Conservation (phyloP, 2,797 vertebrate species). For the Xyrichtys novacula region DNA sequence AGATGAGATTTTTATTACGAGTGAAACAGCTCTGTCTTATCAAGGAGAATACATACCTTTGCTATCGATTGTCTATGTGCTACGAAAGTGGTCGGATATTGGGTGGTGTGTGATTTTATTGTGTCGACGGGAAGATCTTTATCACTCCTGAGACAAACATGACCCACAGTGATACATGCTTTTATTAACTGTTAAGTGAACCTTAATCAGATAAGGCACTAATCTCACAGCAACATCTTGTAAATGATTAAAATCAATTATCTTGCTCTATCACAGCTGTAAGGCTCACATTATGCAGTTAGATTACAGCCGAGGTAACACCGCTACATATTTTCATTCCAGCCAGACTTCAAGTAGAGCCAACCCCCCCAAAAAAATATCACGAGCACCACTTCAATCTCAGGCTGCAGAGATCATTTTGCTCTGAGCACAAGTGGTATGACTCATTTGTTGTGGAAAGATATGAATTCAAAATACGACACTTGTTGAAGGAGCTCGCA, state of each 20-base stretch:
- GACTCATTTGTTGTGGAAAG: conserved; percentile 39
- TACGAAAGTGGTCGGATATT: conserved; percentile 10
- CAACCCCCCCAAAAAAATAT: conserved; percentile 14
- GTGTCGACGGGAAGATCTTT: conserved; percentile 13
- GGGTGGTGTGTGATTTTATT: conserved; percentile 4
- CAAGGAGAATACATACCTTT: conserved; percentile 35
- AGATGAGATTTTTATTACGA: conserved; percentile 61
- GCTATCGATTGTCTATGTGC: conserved; percentile 28
- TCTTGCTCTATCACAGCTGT: conserved; percentile 31
- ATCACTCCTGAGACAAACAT: conserved; percentile 22
- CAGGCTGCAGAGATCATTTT: conserved; percentile 7
- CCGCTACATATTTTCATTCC: conserved; percentile 2
- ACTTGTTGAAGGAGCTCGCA: conserved; percentile 18
- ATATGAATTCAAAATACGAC: conserved; percentile 34
- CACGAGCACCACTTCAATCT: conserved; percentile 44
- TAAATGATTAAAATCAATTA: conserved; percentile 57
- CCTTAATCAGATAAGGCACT: conserved; percentile 59
- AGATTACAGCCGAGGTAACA: conserved; percentile 32
- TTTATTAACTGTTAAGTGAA: conserved; percentile 43
- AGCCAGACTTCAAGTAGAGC: conserved; percentile 22
- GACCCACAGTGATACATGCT: conserved; percentile 30
- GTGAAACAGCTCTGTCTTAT: conserved; percentile 28
- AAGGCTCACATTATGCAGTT: conserved; percentile 14
- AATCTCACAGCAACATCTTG: conserved; percentile 45
- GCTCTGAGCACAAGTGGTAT: conserved; percentile 25